phyloP scores from a whole-genome alignment of 2,113 vertebrate species.

The Tor tambroides region DNA sequence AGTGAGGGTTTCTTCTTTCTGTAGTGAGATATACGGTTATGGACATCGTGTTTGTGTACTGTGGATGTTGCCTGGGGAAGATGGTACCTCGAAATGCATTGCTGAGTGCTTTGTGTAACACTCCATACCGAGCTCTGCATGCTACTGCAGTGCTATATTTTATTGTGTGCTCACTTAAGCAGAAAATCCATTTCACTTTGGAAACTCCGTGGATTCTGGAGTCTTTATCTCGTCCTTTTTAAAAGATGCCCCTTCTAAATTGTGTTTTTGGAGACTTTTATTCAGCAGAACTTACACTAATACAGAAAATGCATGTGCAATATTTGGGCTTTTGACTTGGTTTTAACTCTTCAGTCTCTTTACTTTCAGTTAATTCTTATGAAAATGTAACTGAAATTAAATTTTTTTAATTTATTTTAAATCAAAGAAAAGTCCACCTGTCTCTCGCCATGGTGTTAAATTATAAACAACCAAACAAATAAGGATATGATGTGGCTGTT shows the following conservation, averaged over 20 bases:
- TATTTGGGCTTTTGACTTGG: background rate
- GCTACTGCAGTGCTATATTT: slow-evolving; percentile 29
- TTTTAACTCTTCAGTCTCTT: background rate
- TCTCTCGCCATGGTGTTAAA: background rate
- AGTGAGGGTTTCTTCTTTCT: background rate
- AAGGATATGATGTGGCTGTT: background rate
- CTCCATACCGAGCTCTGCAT: background rate
- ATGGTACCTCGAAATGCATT: slow-evolving; percentile 22
- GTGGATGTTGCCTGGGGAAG: slow-evolving; percentile 15
- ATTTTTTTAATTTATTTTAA: too few relatives aligned
- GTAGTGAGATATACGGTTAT: background rate
- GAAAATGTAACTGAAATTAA: background rate
- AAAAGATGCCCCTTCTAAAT: background rate
- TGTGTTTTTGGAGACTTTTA: background rate
- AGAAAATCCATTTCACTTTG: background rate
- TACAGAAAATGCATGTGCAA: background rate
- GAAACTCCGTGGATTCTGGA: background rate
- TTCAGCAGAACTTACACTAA: background rate
- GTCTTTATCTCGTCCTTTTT: background rate
- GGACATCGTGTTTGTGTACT: background rate
- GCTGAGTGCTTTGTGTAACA: background rate
- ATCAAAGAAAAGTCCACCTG: background rate
- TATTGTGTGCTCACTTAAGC: slow-evolving; percentile 24
- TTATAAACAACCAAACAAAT: background rate
- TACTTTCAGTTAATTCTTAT: background rate